Evolutionary conservation across 2,797 vertebrate genomes (phyloP), one percentile per base, ranked within the genome.

Genomic region (Bovichtus diacanthus): DNA sequence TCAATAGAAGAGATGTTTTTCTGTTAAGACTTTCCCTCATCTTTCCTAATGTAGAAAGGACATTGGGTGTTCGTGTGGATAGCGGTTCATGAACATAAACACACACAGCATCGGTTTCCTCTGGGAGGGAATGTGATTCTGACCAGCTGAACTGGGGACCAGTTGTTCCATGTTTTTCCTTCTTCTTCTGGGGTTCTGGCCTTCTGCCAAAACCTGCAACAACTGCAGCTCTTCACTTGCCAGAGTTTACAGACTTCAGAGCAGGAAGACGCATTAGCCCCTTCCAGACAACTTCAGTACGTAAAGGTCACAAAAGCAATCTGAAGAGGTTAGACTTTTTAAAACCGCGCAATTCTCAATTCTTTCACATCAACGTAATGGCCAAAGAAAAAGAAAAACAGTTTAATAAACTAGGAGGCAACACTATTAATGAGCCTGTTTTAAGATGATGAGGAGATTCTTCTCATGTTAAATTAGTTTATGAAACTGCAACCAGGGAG

Each of bases 111-210:
- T 46, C 15, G 6, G 6, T 54, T 78, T 70, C 31, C 38, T 34
- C 38, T 34, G 15, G 1, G 25, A 60, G 43, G 54, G 55, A 74
- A 73, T 55, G 36, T 70, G 78, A 82, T 70, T 58, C 4, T 15
- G 31, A 84, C 38, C 69, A 64, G 38, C 64, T 74, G 56, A 69
- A 69, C 58, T 82, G 47, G 13, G 49, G 64, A 50, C 66, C 70
- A 62, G 55, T 86, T 79, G 65, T 81, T 82, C 69, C 70, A 34
- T 74, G 62, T 71, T 82, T 70, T 76, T 36, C n/a, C n/a, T n/a
- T n/a, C 16, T 59, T 71, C 67, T 34, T 11, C 25, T 65, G 59
- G 19, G 12, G 12, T 36, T 49, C 54, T 74, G 64, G 69, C 58
- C 27, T n/a, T 27, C 38, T 44, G 65, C 80, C 74, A 74, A 55